Base-by-base conservation (phyloP, 2,888 invertebrate species). In the Antheraea yamamai region DNA sequence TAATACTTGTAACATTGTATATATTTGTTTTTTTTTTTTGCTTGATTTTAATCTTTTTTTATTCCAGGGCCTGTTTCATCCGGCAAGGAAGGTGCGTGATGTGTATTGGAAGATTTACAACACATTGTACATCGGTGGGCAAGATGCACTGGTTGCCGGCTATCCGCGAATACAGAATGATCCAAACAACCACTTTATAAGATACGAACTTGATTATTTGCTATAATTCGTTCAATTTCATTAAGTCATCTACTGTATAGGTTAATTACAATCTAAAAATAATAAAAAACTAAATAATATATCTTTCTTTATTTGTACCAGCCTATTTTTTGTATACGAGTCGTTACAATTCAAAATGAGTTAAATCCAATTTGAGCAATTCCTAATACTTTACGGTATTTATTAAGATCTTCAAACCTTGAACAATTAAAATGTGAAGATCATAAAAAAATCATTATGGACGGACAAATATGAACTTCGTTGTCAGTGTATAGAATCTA, bases 101-200 rank as follows among this genome's bases (percentile, higher is more conserved):
- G 99, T 99, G 0, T 99, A 99, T 89, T 99, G 99, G 99, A 99
- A 99, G 94, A 99, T 99, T 82, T 99, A 99, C 94, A 99, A 99
- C 95, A 99, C 99, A 0, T 95, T 99, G 75, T 99, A 99, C 88
- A 99, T 99, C 83, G 99, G 99, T 47, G 99, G 99, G 12, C 99
- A 99, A 91, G 99, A 99, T 91, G 98, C 99, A 1, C 95, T 99
- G 74, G 99, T 99, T 51, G 98, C 98, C 72, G 99, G 99, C 23
- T 99, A 99, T 93, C 99, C 99, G n/a, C 95, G 99, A 81, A 98
- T 99, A 89, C 97, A 97, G 80, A 98, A 99, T 89, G 99, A 99
- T 91, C 98, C 98, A 76, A 98, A 98, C 92, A 99, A 99, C 94
- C 97, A 98, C 85, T 99, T 97, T 89, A 96, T 97, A 82, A 96